These are phyloP conservation scores for Harpalus rufipes DNA, from an alignment of 2,888 invertebrate genomes.

Conservation along the genomic window DNA sequence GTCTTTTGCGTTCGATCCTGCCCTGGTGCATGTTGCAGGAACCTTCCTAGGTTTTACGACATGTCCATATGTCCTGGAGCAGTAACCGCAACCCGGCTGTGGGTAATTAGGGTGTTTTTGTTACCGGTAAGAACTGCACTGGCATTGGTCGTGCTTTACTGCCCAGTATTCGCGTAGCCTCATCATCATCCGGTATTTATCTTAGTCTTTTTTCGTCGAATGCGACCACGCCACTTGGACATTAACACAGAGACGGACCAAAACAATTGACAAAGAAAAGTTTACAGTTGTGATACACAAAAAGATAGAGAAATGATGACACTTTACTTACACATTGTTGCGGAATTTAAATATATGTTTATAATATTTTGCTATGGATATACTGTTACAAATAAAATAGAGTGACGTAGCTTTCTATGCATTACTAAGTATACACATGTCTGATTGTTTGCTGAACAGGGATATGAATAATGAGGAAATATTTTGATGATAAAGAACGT, in stretches of 20 bases:
- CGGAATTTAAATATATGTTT: too few species aligned
- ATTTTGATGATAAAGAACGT: too few species aligned
- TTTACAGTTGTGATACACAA: not conserved
- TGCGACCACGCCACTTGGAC: slow-evolving; percentile 56
- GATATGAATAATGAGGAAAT: too few species aligned
- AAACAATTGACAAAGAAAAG: too few species aligned
- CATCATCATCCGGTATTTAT: slow-evolving; percentile 57
- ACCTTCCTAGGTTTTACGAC: slow-evolving; percentile 59
- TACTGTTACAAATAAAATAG: too few species aligned
- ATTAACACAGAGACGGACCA: slow-evolving; percentile 35
- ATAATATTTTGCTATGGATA: too few species aligned
- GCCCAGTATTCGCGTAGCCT: slow-evolving; percentile 28
- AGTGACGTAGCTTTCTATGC: too few species aligned
- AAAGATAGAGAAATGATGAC: not conserved
- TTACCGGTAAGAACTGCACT: slow-evolving; percentile 55
- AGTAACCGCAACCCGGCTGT: slow-evolving; percentile 56
- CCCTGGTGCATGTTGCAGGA: not conserved
- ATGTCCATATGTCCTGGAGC: slow-evolving; percentile 61
- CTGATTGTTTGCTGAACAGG: too few species aligned
- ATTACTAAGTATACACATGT: too few species aligned
- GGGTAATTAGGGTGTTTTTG: slow-evolving; percentile 67
- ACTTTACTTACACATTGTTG: too few species aligned
- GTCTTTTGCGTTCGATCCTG: not conserved
- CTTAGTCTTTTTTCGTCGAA: slow-evolving; percentile 31
- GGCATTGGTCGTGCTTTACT: slow-evolving; percentile 60